Base-by-base conservation (phyloP, 35 echinoderm and acorn worm species). In the Anneissia japonica region DNA sequence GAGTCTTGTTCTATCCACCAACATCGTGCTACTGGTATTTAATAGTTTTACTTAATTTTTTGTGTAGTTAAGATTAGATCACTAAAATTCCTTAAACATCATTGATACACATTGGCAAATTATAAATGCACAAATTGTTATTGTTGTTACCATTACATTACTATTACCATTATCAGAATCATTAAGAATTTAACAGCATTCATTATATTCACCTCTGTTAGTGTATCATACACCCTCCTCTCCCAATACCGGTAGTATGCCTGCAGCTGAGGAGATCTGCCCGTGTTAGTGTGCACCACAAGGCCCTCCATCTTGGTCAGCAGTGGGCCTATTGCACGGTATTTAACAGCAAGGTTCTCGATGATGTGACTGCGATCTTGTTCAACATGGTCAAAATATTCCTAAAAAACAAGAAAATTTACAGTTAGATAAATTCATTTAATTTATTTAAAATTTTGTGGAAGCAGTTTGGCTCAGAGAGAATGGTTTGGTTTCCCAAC, bases 271-370 rank as follows among this genome's bases (percentile, higher is more conserved):
- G 92, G 91, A 16, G 96, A 99, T 83, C 82, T 93, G 4, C 96
- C 96, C 28, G 92, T 94, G 79, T 94, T 99, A 17, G 92, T 99
- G 78, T 97, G 96, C 14, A 93, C 96, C 4, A 99, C 96, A 34
- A 99, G 82, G 17, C 96, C 96, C 56, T 99, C 96, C 96, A 99
- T 99, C 87, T 99, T 99, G 86, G 96, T 99, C 10, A 99, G 80
- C 0, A 99, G 83, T 0, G 96, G 96, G 35, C 96, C 96, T 40
- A 99, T 99, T 40, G 96, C 96, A 39, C 96, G 92, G 38, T 99
- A 99, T 81, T 94, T 99, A 28, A 89, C 51, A 31, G 89, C 83
- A 32, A 99, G 91, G 23, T 86, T 89, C 43, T 99, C 96, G 85
- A 94, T 89, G 16, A 90, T 94, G 86, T 99, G 96, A 16, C 89